Conservation (phyloP, 2,113 vertebrate species). For the Macrotus californicus region DNA sequence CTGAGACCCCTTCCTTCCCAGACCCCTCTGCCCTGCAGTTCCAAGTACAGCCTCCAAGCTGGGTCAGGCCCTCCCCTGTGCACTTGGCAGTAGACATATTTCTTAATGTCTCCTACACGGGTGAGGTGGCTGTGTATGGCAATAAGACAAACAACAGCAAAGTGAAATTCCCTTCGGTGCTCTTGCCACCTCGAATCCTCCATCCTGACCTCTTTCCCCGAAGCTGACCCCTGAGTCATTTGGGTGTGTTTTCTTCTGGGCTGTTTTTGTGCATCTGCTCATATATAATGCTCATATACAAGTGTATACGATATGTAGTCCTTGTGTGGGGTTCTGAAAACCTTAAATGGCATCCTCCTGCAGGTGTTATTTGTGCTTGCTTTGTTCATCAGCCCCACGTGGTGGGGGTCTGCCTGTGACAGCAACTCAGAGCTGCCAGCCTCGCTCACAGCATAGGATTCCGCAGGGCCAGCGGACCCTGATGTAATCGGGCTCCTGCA, state of each 20-base stretch:
- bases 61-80: not conserved
- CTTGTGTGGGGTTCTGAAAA: not conserved
- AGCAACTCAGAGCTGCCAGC: not conserved
- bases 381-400: not conserved
- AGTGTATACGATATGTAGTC: not conserved
- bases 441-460: not conserved
- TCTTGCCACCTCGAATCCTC: not conserved
- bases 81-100: not conserved
- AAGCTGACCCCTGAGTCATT: not conserved
- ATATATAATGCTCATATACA: not conserved
- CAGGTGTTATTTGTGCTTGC: not conserved
- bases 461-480: not conserved
- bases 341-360: not conserved
- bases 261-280: not conserved
- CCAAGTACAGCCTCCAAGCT: accelerated
- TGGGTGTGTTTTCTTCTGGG: not conserved
- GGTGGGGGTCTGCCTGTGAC: not conserved
- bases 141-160: not conserved
- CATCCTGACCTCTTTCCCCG: not conserved
- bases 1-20: not conserved
- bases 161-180: not conserved
- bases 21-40: not conserved
- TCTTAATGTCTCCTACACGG: not conserved
- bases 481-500: not conserved
- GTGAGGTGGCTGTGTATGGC: not conserved